These are phyloP conservation scores for Channallabes apus DNA, from an alignment of 2,797 vertebrate genomes.

Conservation along the genomic window DNA sequence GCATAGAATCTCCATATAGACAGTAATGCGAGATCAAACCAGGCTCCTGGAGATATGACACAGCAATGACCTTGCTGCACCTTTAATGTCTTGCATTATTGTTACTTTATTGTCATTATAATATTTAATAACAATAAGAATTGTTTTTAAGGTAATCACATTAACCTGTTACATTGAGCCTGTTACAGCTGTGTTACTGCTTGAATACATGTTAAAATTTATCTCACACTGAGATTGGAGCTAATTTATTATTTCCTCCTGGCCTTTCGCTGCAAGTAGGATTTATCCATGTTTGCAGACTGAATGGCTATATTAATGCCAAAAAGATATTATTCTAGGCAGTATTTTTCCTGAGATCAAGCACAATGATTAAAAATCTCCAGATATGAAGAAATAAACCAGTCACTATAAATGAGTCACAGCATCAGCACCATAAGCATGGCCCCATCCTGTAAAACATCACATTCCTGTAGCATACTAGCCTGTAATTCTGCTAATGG, in stretches of 20 bases:
- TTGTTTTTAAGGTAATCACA: not conserved
- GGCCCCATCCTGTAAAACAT: not conserved
- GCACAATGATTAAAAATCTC: not conserved
- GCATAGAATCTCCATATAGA: no score
- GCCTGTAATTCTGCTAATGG: not conserved
- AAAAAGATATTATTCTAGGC: not conserved
- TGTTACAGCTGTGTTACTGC: not conserved
- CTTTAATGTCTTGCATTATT: not conserved
- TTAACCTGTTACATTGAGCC: not conserved
- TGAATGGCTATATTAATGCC: not conserved
- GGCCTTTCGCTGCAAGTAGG: not conserved
- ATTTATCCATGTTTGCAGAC: slow-evolving; percentile 8
- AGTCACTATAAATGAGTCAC: not conserved
- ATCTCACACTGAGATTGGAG: not conserved
- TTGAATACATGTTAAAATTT: not conserved
- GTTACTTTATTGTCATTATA: not conserved
- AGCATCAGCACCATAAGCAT: not conserved
- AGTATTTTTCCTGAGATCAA: not conserved
- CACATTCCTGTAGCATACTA: not conserved
- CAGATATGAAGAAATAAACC: not conserved
- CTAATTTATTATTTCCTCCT: not conserved
- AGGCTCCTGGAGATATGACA: not conserved
- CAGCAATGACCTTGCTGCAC: not conserved
- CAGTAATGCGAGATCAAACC: not conserved
- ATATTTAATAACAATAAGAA: not conserved